Conservation (phyloP, 1,140 invertebrate species). For the Zaprionus gabonicus region DNA sequence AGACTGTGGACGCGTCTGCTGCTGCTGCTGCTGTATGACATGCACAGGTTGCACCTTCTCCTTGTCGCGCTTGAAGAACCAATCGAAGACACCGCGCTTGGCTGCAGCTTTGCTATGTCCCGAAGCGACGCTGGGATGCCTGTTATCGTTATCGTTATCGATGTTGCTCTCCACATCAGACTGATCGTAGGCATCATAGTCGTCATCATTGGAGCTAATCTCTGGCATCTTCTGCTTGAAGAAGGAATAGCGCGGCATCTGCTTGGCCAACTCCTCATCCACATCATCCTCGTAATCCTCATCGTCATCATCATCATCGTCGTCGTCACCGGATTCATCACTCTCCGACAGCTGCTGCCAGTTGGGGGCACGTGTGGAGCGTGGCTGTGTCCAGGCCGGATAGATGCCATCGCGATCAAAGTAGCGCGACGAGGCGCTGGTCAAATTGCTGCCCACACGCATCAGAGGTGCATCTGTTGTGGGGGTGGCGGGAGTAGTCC, state of each 20-base stretch:
- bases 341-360: slow-evolving; percentile 58
- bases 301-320: slow-evolving; percentile 31
- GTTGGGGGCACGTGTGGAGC: slow-evolving; percentile 62
- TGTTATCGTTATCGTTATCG: slow-evolving; percentile 36
- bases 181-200: slow-evolving; percentile 51
- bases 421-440: slow-evolving; percentile 40
- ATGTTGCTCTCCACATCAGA: slow-evolving; percentile 13
- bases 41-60: slow-evolving; percentile 27
- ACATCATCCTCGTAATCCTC: slow-evolving; percentile 57
- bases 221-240: slow-evolving; percentile 56
- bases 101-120: slow-evolving; percentile 48
- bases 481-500: not conserved
- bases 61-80: slow-evolving; percentile 60
- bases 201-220: slow-evolving; percentile 38
- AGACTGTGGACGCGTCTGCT: not conserved
- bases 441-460: slow-evolving; percentile 24
- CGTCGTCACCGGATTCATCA: slow-evolving; percentile 32
- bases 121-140: slow-evolving; percentile 56
- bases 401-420: slow-evolving; percentile 70
- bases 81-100: slow-evolving; percentile 66
- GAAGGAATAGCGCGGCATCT: slow-evolving; percentile 72
- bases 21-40: not conserved
- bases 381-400: slow-evolving; percentile 57
- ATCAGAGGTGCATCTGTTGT: slow-evolving; percentile 27
- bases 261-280: slow-evolving; percentile 48